A percentile compares a stretch with the other conserved stretches of the same genome.
Conservation (phyloP, 2,888 invertebrate species). For the Ormyrus thymus region DNA sequence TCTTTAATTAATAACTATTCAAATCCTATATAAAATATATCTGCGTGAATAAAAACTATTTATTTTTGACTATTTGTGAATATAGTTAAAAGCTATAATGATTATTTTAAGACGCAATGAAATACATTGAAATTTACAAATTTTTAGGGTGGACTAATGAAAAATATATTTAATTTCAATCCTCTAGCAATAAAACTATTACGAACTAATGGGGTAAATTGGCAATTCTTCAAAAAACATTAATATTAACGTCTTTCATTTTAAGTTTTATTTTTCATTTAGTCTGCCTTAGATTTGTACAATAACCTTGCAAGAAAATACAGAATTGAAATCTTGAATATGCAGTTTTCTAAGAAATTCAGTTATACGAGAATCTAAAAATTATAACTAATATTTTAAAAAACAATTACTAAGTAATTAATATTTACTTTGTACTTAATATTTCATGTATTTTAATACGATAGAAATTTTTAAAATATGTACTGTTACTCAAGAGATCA, state of each 20-base stretch:
- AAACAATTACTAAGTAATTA: too few species aligned
- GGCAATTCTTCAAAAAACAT: too few species aligned
- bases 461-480: not conserved
- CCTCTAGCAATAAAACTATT: not conserved
- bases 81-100: slow-evolving; percentile 38
- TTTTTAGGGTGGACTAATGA: slow-evolving; percentile 33
- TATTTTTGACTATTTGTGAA: slow-evolving; percentile 53
- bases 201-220: not conserved
- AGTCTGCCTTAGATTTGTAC: slow-evolving; percentile 28
- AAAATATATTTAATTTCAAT: slow-evolving; percentile 15
- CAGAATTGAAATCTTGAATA: slow-evolving; percentile 43
- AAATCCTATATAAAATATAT: slow-evolving; percentile 45
- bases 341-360: not conserved
- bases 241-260: not conserved
- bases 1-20: slow-evolving; percentile 49
- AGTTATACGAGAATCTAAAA: slow-evolving; percentile 1
- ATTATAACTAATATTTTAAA: not conserved
- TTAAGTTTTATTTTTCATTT: slow-evolving; percentile 28
- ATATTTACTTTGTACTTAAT: too few species aligned
- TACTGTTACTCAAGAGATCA: slow-evolving; percentile 45
- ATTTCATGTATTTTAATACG: too few species aligned
- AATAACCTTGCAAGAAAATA: slow-evolving; percentile 14
- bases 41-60: slow-evolving; percentile 53
- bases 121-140: slow-evolving; percentile 35
- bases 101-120: slow-evolving; percentile 45